Percentiles rank a stretch among this genome's conserved stretches.
Conservation (phyloP, 2,797 vertebrate genomes). For the Vireo griseus region DNA sequence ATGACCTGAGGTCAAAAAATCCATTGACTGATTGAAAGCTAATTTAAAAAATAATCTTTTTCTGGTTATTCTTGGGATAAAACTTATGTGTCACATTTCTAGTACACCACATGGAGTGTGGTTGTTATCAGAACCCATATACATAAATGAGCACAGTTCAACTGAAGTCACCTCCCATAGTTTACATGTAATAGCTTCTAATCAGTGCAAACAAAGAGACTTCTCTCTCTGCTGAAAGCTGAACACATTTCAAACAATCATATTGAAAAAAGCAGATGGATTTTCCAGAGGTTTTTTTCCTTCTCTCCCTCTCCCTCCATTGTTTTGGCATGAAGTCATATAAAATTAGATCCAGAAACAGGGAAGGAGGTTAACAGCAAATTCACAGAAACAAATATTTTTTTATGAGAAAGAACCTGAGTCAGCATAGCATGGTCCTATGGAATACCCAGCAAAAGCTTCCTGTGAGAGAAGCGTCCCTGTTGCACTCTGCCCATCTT, state of each 20-base stretch:
- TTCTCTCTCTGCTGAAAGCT: neutral
- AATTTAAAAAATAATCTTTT: neutral
- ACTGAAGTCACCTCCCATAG: slow-evolving; percentile 17
- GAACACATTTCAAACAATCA: slow-evolving; percentile 19
- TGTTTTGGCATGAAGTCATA: neutral
- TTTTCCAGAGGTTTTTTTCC: neutral
- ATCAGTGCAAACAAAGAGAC: neutral
- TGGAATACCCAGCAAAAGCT: neutral
- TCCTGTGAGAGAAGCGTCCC: neutral
- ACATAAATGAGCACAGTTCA: slow-evolving; percentile 14
- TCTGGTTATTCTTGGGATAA: neutral
- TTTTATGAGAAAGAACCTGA: neutral
- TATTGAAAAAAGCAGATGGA: neutral
- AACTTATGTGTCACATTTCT: neutral
- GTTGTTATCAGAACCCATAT: slow-evolving; percentile 14
- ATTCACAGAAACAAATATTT: neutral
- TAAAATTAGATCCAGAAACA: slow-evolving; percentile 51
- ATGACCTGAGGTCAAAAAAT: neutral
- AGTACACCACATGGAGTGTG: neutral
- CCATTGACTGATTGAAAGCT: neutral
- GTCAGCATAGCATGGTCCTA: neutral
- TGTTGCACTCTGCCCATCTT: neutral
- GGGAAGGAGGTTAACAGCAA: neutral
- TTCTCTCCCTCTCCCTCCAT: neutral
- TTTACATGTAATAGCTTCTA: neutral